Percentiles rank a stretch among this genome's conserved stretches.
Evolutionary conservation across 2,888 invertebrate species (phyloP).

Genomic region (Campaea margaritaria): DNA sequence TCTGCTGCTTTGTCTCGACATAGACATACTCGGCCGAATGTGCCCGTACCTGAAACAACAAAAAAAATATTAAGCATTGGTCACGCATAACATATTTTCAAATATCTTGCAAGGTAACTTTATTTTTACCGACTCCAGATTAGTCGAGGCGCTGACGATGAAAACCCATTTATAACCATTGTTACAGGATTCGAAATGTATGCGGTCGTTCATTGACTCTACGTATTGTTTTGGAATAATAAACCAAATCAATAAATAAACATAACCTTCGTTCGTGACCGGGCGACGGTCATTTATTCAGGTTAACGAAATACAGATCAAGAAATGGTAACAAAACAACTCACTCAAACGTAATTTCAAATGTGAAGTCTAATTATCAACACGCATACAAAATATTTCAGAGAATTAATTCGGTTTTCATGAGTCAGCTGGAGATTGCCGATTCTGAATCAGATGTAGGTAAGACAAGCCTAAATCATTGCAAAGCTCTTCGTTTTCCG

Average conservation of each 20-base stretch:
- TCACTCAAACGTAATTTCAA: conserved; percentile 23
- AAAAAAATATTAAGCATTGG: neutral
- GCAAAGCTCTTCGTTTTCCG: conserved; percentile 40
- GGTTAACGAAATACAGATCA: conserved; percentile 28
- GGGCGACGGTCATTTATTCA: conserved; percentile 24
- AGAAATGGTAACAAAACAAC: conserved; percentile 24
- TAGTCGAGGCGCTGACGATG: too few species aligned
- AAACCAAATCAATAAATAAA: conserved; percentile 26
- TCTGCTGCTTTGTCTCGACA: conserved; percentile 93
- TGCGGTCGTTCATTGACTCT: conserved; percentile 16
- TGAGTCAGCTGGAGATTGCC: conserved; percentile 48
- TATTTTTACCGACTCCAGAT: too few species aligned
- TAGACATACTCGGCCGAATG: conserved; percentile 97
- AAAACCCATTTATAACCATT: too few species aligned
- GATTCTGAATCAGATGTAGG: conserved; percentile 39
- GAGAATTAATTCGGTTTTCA: conserved; percentile 40
- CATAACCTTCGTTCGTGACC: conserved; percentile 25
- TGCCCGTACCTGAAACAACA: conserved; percentile 92
- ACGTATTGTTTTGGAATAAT: conserved; percentile 24
- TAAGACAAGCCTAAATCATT: conserved; percentile 38
- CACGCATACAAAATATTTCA: conserved; percentile 47
- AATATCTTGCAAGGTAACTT: too few species aligned
- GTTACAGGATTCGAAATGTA: conserved; percentile 10
- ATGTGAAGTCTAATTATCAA: conserved; percentile 16
- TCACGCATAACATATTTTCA: neutral